Base-by-base conservation (phyloP, 2,888 invertebrate genomes). In the Ennomos quercinarius region DNA sequence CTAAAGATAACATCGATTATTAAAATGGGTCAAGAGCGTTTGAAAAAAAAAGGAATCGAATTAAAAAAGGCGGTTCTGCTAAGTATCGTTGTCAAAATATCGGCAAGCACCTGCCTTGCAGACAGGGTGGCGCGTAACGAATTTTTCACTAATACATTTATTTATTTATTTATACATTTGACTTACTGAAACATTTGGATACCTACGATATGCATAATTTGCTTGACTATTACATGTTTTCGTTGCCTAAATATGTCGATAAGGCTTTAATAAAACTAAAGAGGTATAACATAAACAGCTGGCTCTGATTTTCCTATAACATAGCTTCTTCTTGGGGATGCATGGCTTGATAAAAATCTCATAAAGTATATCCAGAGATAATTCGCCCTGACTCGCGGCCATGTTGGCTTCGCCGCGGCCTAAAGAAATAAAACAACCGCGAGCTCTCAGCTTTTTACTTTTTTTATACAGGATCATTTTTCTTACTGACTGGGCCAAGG, bases 401-500 rank as follows among this genome's bases (percentile, higher is more conserved):
- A 91, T 91, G 84, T 87, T 91, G 88, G 79, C 83, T 87, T 78
- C 80, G 78, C 76, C 80, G 82, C 77, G 79, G 80, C 82, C 81
- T 71, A 70, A 87, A 79, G 85, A 87, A 91, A 91, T 89, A 91
- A 92, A 91, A 91, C 91, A 84, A 91, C 86, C 81, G 81, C 84
- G 79, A 84, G 83, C 79, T 84, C 76, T 76, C 70, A 63, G 72
- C 80, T 87, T 87, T 90, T 84, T 80, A 78, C 80, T 80, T 87
- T 89, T 90, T 91, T 88, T 88, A 84, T 87, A 89, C 91, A 92
- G 91, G 92, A 92, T 92, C 86, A 91, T 92, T 91, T 92, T 92
- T 92, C 91, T 91, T 91, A 82, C 85, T 78, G 83, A 83, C 80
- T 80, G 73, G 78, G 77, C 79, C 81, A 73, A 76, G 83, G 88